Evolutionary conservation across 2,113 vertebrate genomes (phyloP).

Genomic region (Chascanopsetta lugubris): DNA sequence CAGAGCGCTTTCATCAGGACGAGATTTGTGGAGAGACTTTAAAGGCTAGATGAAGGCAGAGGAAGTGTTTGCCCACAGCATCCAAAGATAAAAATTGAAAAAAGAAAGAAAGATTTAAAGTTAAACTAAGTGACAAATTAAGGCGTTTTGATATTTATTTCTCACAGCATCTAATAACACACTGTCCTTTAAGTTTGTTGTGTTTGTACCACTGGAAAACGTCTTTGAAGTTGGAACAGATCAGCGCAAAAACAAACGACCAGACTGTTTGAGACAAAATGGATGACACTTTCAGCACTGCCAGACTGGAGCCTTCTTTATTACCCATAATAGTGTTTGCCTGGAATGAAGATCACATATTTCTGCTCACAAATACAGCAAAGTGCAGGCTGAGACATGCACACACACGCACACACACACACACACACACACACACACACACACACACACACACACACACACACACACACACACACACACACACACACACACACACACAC

Average conservation of each 20-base stretch:
- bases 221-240: neutral
- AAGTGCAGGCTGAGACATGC: constrained; percentile 20
- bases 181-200: neutral
- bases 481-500: too few species aligned
- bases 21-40: neutral
- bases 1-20: constrained; percentile 34
- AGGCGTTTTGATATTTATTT: constrained; percentile 25
- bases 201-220: neutral
- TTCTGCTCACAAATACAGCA: neutral
- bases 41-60: neutral
- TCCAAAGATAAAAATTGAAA: constrained; percentile 18
- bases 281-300: neutral
- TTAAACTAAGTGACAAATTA: constrained; percentile 33
- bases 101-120: constrained; percentile 4
- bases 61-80: constrained; percentile 7
- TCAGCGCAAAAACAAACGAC: neutral
- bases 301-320: neutral
- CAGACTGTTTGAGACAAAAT: constrained; percentile 15
- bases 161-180: constrained; percentile 11
- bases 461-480: constrained; percentile 46
- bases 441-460: constrained; percentile 23
- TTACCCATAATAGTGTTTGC: neutral
- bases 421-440: constrained; percentile 40
- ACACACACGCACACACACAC: constrained; percentile 18
- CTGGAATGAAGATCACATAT: constrained; percentile 25